Conservation (phyloP, 2,888 invertebrate species). For the Sylvicola fuscatus region DNA sequence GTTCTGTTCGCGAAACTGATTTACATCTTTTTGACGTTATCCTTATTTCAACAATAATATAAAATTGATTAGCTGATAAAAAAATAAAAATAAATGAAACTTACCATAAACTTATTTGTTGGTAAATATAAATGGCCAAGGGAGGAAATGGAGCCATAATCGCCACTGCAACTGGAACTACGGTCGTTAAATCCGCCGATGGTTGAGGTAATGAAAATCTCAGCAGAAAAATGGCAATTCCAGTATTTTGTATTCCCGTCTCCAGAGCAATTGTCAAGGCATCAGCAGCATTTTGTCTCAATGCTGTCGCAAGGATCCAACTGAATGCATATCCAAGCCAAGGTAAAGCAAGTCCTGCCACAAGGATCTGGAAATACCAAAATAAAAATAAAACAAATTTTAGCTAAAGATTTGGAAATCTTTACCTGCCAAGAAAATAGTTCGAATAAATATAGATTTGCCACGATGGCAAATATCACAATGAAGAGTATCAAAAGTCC, state of each 20-base stretch:
- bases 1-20: too few relatives aligned
- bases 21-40: too few relatives aligned
- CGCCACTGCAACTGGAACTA: conserved; percentile 77
- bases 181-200: conserved; percentile 73
- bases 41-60: too few relatives aligned
- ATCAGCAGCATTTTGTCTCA: conserved; percentile 42
- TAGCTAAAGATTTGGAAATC: conserved; percentile 5
- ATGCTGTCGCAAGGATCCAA: conserved; percentile 35
- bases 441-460: conserved; percentile 77
- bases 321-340: conserved; percentile 63
- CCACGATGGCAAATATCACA: conserved; percentile 64
- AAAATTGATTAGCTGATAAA: too few relatives aligned
- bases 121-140: conserved; percentile 32
- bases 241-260: conserved; percentile 86
- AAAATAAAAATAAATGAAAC: background rate
- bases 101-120: conserved; percentile 21
- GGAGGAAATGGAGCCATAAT: conserved; percentile 87
- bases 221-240: conserved; percentile 74
- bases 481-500: conserved; percentile 61
- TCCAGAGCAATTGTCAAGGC: conserved; percentile 75
- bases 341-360: conserved; percentile 62
- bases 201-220: conserved; percentile 65
- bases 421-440: conserved; percentile 73
- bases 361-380: conserved; percentile 38
- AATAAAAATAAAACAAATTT: background rate